Evolutionary conservation across 2,888 invertebrate species (phyloP).

Genomic region (Beris chalybata): DNA sequence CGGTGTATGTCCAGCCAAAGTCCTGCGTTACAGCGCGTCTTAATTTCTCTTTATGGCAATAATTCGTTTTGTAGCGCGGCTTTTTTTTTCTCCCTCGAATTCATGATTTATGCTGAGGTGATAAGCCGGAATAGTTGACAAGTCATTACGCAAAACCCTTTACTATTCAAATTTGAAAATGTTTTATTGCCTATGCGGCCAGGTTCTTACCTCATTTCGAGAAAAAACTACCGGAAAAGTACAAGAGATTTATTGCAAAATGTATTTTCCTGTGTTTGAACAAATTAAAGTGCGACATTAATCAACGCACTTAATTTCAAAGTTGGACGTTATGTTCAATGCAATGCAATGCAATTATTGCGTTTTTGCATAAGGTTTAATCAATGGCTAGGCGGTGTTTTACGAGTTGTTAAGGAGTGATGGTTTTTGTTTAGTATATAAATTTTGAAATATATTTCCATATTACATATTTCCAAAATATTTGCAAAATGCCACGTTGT

Average conservation of each 20-base stretch:
- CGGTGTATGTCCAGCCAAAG: constrained; percentile 4
- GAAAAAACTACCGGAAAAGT: constrained; percentile 10
- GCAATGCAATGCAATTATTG: no score
- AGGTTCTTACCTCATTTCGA: neutral
- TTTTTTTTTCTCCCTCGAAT: constrained; percentile 11
- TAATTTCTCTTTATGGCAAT: constrained; percentile 6
- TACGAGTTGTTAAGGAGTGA: no score
- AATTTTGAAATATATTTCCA: no score
- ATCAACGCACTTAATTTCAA: neutral
- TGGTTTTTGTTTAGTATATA: no score
- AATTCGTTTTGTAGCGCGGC: constrained; percentile 1
- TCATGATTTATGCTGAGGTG: constrained; percentile 13
- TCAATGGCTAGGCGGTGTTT: no score
- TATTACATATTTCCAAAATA: no score
- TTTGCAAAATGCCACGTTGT: no score
- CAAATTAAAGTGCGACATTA: constrained; percentile 5
- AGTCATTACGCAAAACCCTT: neutral
- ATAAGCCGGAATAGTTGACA: constrained; percentile 14
- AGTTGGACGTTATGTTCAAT: no score
- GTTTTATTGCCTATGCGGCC: constrained; percentile 2
- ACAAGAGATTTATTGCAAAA: constrained; percentile 11
- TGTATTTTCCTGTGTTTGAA: neutral
- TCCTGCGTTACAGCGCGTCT: constrained; percentile 1
- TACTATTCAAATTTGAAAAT: neutral
- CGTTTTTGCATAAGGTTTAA: no score